Evolutionary conservation across 1,140 invertebrate species (phyloP).

Genomic region (Drosophila bocqueti): DNA sequence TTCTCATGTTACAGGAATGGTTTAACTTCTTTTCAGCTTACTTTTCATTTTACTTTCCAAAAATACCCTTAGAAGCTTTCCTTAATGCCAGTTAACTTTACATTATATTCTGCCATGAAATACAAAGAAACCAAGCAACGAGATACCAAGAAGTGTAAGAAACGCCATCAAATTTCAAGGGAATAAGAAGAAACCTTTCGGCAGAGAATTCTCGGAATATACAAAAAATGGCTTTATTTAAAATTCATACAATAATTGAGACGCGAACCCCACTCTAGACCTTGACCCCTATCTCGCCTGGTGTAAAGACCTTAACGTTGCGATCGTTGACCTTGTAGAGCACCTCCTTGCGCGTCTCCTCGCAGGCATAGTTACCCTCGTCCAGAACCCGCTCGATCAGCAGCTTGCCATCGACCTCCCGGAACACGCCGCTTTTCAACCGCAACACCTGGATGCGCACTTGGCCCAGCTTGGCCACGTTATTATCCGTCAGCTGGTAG

Average conservation of each 20-base stretch:
- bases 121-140: neutral
- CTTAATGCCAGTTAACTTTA: neutral
- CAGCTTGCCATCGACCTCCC: conserved; percentile 89
- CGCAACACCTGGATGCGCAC: conserved; percentile 88
- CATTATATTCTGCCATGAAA: neutral
- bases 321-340: conserved; percentile 90
- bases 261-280: conserved; percentile 31
- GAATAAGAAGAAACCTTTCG: conserved; percentile 5
- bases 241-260: conserved; percentile 51
- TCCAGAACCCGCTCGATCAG: conserved; percentile 85
- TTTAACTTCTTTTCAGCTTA: neutral
- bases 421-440: conserved; percentile 88
- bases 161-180: neutral
- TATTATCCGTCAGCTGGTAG: conserved; percentile 86
- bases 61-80: neutral
- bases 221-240: conserved; percentile 79
- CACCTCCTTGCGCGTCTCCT: conserved; percentile 84
- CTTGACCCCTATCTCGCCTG: conserved; percentile 86
- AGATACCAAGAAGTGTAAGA: neutral
- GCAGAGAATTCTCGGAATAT: conserved; percentile 34
- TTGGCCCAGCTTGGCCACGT: conserved; percentile 88
- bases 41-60: neutral
- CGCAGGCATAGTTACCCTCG: conserved; percentile 80
- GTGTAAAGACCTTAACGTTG: conserved; percentile 89
- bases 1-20: neutral